These are phyloP conservation scores for Polydrusus cervinus DNA, from an alignment of 2,888 invertebrate species.

Conservation along the genomic window DNA sequence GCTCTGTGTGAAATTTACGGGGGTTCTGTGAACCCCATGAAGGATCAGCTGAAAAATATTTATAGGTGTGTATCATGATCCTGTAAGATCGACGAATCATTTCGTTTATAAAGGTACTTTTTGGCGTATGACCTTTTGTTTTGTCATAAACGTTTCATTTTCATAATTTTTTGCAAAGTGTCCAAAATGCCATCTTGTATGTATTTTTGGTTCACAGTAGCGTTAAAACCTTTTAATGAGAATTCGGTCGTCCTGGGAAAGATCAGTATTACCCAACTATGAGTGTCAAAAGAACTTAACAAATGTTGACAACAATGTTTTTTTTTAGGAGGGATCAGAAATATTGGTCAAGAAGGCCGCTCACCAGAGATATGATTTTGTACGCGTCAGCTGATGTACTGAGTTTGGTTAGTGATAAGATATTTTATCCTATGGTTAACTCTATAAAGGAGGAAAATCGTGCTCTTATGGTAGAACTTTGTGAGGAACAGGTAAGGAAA, in stretches of 20 bases:
- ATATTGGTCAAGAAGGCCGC: conserved; percentile 91
- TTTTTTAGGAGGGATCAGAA: conserved; percentile 80
- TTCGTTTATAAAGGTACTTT: too few species aligned
- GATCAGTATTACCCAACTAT: too few species aligned
- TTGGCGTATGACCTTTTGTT: too few species aligned
- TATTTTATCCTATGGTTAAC: conserved; percentile 83
- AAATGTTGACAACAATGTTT: too few species aligned
- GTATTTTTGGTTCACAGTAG: too few species aligned
- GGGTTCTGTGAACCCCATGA: conserved; percentile 91
- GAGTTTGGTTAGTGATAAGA: conserved; percentile 88
- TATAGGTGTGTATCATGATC: conserved; percentile 70
- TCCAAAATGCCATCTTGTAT: too few species aligned
- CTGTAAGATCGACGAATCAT: too few species aligned
- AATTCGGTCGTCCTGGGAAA: neutral
- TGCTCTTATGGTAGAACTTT: conserved; percentile 85
- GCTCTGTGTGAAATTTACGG: conserved; percentile 92
- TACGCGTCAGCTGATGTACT: conserved; percentile 93
- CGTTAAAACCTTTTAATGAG: too few species aligned
- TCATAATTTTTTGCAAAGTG: too few species aligned
- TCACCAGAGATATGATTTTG: conserved; percentile 92
- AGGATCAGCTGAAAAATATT: conserved; percentile 90
- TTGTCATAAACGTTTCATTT: too few species aligned
- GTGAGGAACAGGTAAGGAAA: conserved; percentile 82
- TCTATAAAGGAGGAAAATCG: conserved; percentile 83
- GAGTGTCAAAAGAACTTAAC: too few species aligned